Conservation (phyloP, 2,888 invertebrate genomes). For the Dusona sp. region DNA sequence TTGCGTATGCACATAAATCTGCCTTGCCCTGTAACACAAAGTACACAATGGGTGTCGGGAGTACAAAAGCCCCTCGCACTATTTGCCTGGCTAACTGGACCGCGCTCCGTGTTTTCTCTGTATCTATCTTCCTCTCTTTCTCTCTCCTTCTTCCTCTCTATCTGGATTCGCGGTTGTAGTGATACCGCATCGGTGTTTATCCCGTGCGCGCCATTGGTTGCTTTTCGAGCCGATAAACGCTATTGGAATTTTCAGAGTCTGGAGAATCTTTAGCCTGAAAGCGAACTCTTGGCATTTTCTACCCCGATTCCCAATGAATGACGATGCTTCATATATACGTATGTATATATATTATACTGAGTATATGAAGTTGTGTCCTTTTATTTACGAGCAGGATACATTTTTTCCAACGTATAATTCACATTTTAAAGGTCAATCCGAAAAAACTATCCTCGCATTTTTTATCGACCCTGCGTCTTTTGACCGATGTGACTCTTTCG, state of each 20-base stretch:
- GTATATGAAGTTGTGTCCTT: background rate
- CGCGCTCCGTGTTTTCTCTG: constrained; percentile 52
- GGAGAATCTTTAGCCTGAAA: constrained; percentile 19
- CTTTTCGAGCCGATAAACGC: constrained; percentile 54
- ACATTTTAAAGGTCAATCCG: background rate
- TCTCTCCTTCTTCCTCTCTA: constrained; percentile 21
- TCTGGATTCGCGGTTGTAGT: constrained; percentile 37
- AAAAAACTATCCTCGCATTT: background rate
- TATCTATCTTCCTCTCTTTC: constrained; percentile 9
- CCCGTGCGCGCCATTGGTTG: constrained; percentile 33
- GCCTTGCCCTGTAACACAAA: constrained; percentile 69
- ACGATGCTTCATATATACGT: constrained; percentile 32
- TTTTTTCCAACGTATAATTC: background rate
- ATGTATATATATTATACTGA: background rate
- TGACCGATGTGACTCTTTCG: background rate
- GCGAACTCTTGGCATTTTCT: constrained; percentile 61
- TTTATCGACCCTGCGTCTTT: background rate
- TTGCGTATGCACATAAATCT: constrained; percentile 69
- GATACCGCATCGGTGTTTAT: constrained; percentile 32
- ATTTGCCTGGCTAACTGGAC: constrained; percentile 70
- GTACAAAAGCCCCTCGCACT: constrained; percentile 69
- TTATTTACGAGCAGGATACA: background rate
- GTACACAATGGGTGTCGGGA: constrained; percentile 70
- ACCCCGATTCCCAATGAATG: constrained; percentile 60
- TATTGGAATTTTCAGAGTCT: constrained; percentile 62